Evolutionary conservation across 2,797 vertebrate genomes (phyloP).

Genomic region (Coregonus suidteri): DNA sequence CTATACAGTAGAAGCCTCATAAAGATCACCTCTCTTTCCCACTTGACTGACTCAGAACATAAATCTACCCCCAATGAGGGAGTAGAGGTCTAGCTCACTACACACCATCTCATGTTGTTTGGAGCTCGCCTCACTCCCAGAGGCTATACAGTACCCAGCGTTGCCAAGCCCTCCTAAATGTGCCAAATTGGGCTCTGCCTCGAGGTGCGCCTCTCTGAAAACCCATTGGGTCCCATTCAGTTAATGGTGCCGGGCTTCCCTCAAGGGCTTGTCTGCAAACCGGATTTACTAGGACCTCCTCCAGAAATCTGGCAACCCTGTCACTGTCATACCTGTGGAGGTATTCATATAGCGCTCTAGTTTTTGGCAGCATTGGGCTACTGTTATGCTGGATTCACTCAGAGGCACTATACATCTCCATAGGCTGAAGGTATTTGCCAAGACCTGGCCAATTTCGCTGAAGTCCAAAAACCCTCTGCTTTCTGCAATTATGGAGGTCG

Average conservation of each 20-base stretch:
- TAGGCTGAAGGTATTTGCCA: constrained; percentile 38
- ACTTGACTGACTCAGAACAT: constrained; percentile 59
- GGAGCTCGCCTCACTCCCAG: constrained; percentile 44
- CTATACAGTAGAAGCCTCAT: constrained; percentile 33
- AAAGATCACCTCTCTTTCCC: constrained; percentile 60
- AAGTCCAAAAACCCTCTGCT: constrained; percentile 50
- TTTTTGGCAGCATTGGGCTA: constrained; percentile 11
- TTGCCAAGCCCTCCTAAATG: constrained; percentile 59
- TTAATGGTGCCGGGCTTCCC: constrained; percentile 48
- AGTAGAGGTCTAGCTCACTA: constrained; percentile 44
- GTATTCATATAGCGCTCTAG: constrained; percentile 8
- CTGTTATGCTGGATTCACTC: constrained; percentile 23
- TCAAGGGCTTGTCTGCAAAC: constrained; percentile 33
- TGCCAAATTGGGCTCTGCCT: constrained; percentile 52
- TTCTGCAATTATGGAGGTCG: constrained; percentile 61
- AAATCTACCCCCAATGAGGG: constrained; percentile 50
- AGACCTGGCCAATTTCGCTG: constrained; percentile 40
- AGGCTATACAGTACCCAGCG: constrained; percentile 36
- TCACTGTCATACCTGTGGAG: constrained; percentile 46
- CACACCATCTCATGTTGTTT: constrained; percentile 50
- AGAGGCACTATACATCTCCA: constrained; percentile 40
- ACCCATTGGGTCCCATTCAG: constrained; percentile 43
- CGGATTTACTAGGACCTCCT: constrained; percentile 40
- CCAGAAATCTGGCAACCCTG: constrained; percentile 30
- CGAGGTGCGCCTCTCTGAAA: constrained; percentile 41